phyloP scores from a whole-genome alignment of 2,113 vertebrate genomes.

The Panurus biarmicus region DNA sequence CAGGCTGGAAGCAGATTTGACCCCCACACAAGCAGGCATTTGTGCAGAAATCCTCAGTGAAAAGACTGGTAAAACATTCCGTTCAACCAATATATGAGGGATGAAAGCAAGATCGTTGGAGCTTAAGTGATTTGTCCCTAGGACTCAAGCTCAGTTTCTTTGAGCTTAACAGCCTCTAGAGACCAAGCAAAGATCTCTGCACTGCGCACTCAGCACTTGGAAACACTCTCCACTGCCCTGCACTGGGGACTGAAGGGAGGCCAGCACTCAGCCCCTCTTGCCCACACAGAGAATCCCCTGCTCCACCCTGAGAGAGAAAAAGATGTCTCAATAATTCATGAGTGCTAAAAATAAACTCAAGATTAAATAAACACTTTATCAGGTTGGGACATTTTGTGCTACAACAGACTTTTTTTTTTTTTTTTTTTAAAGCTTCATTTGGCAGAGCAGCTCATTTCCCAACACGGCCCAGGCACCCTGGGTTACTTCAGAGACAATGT shows the following conservation, averaged over 20 bases:
- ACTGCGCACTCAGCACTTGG: background rate
- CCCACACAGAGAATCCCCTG: background rate
- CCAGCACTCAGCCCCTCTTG: background rate
- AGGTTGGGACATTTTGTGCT: slow-evolving; percentile 30
- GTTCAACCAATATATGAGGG: background rate
- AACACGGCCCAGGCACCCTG: background rate
- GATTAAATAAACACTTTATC: background rate
- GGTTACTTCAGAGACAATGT: background rate
- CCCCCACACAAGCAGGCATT: background rate
- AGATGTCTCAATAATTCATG: background rate
- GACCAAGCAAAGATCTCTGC: background rate
- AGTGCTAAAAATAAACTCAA: slow-evolving; percentile 12
- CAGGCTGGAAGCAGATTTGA: background rate
- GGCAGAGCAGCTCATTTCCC: background rate
- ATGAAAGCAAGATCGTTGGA: background rate
- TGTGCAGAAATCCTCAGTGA: background rate
- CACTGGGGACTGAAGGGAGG: rapidly evolving
- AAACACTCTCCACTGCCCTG: background rate
- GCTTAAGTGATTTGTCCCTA: background rate
- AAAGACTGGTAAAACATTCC: background rate
- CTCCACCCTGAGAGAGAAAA: background rate
- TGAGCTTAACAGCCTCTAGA: background rate
- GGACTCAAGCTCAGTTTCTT: background rate
- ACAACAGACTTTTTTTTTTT: background rate
- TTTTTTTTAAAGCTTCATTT: background rate